These are phyloP conservation scores for Nyctibius bracteatus DNA, from an alignment of 2,113 vertebrate genomes.

Conservation along the genomic window DNA sequence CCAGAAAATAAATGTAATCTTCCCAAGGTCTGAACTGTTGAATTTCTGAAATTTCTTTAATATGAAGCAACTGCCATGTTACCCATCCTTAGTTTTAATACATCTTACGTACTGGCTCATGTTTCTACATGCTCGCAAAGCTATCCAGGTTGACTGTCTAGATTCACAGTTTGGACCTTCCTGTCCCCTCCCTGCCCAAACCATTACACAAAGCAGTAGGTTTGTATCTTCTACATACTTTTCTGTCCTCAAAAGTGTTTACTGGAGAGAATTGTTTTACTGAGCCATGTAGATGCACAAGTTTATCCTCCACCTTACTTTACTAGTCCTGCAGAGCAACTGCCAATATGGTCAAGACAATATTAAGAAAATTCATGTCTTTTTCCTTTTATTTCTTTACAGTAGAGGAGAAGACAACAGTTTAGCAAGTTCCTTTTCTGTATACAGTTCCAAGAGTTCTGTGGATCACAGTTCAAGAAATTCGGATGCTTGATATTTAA, in stretches of 20 bases:
- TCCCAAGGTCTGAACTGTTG: neutral
- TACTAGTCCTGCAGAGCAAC: neutral
- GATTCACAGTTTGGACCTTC: neutral
- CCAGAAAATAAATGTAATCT: neutral
- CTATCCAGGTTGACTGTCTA: neutral
- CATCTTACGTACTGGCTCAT: neutral
- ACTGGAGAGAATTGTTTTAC: neutral
- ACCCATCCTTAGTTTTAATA: neutral
- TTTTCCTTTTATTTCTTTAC: neutral
- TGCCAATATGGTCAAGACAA: neutral
- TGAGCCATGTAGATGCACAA: neutral
- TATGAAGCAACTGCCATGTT: neutral
- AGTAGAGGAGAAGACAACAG: neutral
- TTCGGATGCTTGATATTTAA: neutral
- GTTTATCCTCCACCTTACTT: neutral
- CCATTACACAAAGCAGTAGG: neutral
- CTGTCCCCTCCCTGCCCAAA: neutral
- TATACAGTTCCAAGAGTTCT: neutral
- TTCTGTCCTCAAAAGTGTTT: neutral
- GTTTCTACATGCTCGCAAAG: neutral
- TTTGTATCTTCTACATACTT: neutral
- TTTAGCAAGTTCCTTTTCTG: neutral
- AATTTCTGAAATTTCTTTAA: neutral
- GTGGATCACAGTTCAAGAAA: neutral
- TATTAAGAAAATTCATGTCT: neutral